phyloP scores from a whole-genome alignment of 2,113 vertebrate species.

The Platysteira castanea region DNA sequence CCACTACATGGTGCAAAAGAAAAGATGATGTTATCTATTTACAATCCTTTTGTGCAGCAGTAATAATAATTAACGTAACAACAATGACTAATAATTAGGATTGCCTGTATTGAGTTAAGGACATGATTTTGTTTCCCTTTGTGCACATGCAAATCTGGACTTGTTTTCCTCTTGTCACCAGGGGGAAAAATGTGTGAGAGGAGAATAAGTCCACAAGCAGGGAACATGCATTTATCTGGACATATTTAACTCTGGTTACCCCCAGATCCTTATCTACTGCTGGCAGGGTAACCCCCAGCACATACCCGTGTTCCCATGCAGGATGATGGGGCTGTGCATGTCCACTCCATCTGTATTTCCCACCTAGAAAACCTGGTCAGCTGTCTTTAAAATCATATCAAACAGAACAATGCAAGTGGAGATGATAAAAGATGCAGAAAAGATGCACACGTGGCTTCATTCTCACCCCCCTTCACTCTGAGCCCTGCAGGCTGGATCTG shows the following conservation, averaged over 20 bases:
- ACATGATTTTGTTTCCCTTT: neutral
- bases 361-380: neutral
- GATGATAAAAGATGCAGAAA: conserved; percentile 17
- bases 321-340: neutral
- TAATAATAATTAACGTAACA: conserved; percentile 15
- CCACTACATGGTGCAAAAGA: neutral
- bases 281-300: neutral
- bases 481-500: conserved; percentile 47
- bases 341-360: neutral
- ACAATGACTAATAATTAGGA: conserved; percentile 3
- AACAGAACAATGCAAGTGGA: conserved; percentile 16
- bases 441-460: neutral
- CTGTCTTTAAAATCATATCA: neutral
- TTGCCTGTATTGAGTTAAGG: neutral
- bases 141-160: neutral
- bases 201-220: neutral
- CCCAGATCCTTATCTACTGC: neutral
- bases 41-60: neutral
- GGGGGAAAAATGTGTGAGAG: neutral
- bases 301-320: neutral
- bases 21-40: conserved; percentile 27
- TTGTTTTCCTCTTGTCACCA: neutral
- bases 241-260: neutral
- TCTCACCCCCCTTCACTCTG: neutral
- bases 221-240: neutral